Evolutionary conservation across 1,140 invertebrate genomes (phyloP).

Genomic region (Homalodisca vitripennis): DNA sequence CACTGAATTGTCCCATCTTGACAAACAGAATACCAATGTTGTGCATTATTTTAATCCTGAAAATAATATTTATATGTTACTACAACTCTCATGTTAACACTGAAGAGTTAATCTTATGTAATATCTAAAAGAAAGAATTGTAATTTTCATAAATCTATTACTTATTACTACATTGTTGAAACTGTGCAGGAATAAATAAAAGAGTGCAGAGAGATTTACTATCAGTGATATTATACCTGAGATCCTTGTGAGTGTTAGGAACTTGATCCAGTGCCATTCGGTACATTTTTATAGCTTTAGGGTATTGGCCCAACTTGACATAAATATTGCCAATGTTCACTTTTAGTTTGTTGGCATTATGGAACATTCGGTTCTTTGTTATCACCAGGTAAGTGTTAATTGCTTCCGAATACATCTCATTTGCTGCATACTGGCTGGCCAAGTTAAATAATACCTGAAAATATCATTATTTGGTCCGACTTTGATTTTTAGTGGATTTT

Average conservation of each 20-base stretch:
- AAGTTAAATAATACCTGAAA: constrained; percentile 89
- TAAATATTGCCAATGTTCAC: constrained; percentile 99
- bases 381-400: constrained; percentile 92
- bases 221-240: no score
- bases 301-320: constrained; percentile 90
- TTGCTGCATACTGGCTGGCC: constrained; percentile 88
- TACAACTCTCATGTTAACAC: no score
- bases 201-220: no score
- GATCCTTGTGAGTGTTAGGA: constrained; percentile 85
- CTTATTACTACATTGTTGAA: not conserved
- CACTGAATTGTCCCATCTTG: constrained; percentile 92
- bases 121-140: no score
- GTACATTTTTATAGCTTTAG: constrained; percentile 96
- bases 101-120: no score
- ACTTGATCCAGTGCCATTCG: constrained; percentile 96
- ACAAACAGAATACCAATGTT: constrained; percentile 97
- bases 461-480: constrained; percentile 32
- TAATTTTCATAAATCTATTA: no score
- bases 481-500: no score
- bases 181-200: no score
- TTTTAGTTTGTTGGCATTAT: constrained; percentile 87
- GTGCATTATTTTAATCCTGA: constrained; percentile 94
- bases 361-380: constrained; percentile 81
- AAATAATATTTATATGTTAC: no score
- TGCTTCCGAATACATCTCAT: constrained; percentile 94